Conservation (phyloP, 2,888 invertebrate genomes). For the Ectropis crepuscularia region DNA sequence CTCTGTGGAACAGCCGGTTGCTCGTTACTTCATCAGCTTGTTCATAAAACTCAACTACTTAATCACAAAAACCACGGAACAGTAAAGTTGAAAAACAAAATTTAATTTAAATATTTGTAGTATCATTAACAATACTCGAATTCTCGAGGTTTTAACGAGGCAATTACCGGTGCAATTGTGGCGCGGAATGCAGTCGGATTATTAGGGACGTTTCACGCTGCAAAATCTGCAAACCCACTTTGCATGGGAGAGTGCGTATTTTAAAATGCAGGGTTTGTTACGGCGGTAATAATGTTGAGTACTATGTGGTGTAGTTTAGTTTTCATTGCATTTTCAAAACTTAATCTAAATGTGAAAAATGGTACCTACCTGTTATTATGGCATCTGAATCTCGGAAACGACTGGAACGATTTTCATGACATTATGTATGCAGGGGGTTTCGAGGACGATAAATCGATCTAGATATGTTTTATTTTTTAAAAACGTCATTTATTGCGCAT, state of each 20-base stretch:
- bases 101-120: constrained; percentile 15
- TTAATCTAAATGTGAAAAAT: too few relatives aligned
- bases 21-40: too few relatives aligned
- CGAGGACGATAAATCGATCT: too few relatives aligned
- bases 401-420: too few relatives aligned
- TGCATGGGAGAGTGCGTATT: constrained; percentile 28
- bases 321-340: too few relatives aligned
- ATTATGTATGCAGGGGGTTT: too few relatives aligned
- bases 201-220: constrained; percentile 23
- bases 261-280: constrained; percentile 31
- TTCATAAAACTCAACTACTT: background rate
- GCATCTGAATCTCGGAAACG: too few relatives aligned
- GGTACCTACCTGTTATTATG: too few relatives aligned
- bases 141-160: constrained; percentile 43
- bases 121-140: constrained; percentile 40
- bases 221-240: constrained; percentile 39
- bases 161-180: constrained; percentile 47
- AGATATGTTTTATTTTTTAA: too few relatives aligned
- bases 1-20: background rate
- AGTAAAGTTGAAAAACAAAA: background rate
- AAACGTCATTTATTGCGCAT: too few relatives aligned
- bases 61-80: background rate
- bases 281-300: constrained; percentile 7
- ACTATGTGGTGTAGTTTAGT: background rate
- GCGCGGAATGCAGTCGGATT: constrained; percentile 32